Percentiles rank a stretch among this genome's conserved stretches.
phyloP scores from a whole-genome alignment of 2,797 vertebrate genomes.

The Chanos chanos region DNA sequence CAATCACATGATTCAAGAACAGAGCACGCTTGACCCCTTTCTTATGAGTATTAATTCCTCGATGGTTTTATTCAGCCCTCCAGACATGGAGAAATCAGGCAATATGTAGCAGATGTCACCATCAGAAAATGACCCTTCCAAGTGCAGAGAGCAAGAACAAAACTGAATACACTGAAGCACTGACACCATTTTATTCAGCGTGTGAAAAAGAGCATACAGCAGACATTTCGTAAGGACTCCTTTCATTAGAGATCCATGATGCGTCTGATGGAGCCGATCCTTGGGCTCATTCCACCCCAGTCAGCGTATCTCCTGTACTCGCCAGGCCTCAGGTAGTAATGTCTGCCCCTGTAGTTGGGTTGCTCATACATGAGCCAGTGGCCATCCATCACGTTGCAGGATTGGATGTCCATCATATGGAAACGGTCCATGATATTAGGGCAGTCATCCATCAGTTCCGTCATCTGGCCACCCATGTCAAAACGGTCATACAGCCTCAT shows the following conservation, averaged over 20 bases:
- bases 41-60: constrained; percentile 1
- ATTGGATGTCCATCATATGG: constrained; percentile 22
- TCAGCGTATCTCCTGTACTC: constrained; percentile 22
- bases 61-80: constrained; percentile 30
- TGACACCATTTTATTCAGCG: constrained; percentile 35
- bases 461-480: constrained; percentile 28
- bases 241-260: constrained; percentile 38
- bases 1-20: background rate
- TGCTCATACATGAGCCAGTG: constrained; percentile 27
- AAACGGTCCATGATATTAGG: constrained; percentile 29
- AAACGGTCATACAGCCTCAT: constrained; percentile 28
- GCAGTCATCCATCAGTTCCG: constrained; percentile 39
- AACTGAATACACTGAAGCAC: constrained; percentile 35
- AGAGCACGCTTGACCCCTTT: constrained; percentile 7
- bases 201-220: constrained; percentile 16
- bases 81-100: constrained; percentile 15
- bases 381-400: constrained; percentile 25
- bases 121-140: constrained; percentile 15
- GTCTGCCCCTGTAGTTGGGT: constrained; percentile 19
- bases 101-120: constrained; percentile 10
- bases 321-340: constrained; percentile 23
- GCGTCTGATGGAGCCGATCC: constrained; percentile 28
- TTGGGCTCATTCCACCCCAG: constrained; percentile 17
- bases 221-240: constrained; percentile 27
- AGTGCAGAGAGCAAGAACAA: constrained; percentile 35